phyloP scores from a whole-genome alignment of 2,113 vertebrate species.

The Perca flavescens region DNA sequence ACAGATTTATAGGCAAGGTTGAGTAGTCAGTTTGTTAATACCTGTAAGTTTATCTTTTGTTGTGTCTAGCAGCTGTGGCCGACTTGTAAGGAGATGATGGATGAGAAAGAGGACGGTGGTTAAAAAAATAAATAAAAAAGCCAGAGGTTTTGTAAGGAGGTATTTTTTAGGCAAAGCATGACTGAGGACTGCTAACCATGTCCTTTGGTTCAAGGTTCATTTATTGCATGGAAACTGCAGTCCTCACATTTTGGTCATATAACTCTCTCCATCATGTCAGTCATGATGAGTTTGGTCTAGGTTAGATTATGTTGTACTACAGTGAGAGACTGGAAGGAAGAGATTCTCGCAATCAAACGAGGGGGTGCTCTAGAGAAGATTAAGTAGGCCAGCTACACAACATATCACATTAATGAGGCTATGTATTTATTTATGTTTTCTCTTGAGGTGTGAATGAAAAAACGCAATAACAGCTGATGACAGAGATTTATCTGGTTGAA shows the following conservation, averaged over 20 bases:
- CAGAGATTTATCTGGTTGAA: not conserved
- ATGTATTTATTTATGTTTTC: not conserved
- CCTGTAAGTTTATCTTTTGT: constrained; percentile 58
- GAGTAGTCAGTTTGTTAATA: constrained; percentile 61
- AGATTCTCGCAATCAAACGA: constrained; percentile 4
- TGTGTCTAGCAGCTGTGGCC: constrained; percentile 48
- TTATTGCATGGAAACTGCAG: not conserved
- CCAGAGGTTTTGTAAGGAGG: not conserved
- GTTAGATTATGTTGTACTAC: not conserved
- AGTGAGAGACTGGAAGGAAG: not conserved
- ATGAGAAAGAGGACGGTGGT: not conserved
- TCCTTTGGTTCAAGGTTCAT: constrained; percentile 9
- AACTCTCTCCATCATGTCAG: not conserved
- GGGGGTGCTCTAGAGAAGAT: constrained; percentile 8
- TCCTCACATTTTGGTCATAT: not conserved
- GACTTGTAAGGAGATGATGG: not conserved
- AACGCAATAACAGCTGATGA: not conserved
- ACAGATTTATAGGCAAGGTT: constrained; percentile 57
- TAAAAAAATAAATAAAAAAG: not conserved
- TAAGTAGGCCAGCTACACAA: constrained; percentile 29
- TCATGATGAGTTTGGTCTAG: not conserved
- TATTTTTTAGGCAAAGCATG: constrained; percentile 4
- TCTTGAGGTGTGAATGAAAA: constrained; percentile 14
- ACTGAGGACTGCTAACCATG: constrained; percentile 3
- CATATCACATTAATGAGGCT: constrained; percentile 30